Evolutionary conservation across 2,888 invertebrate genomes (phyloP), one percentile per base, ranked within the genome.

Genomic region (Acanthosepion esculentum): DNA sequence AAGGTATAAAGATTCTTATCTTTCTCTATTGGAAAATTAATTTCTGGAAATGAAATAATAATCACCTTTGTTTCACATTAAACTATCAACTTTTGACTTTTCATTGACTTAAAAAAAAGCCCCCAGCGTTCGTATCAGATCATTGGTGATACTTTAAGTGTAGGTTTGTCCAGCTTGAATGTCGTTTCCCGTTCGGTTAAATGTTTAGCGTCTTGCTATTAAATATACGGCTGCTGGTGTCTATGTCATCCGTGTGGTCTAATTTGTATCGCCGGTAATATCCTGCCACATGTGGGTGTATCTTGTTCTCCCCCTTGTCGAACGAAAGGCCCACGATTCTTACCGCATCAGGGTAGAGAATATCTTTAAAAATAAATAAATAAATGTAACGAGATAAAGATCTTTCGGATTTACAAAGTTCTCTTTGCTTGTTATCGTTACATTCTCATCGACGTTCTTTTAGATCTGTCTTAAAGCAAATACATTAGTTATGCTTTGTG

Each of bases 1-100:
- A 59, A 59, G 3, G 78, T 78, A n/a, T n/a, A 18, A 78, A n/a
- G 78, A 78, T 78, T n/a, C n/a, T 78, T 78, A 78, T 78, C 78
- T 78, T 78, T 78, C 12, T 78, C 15, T 8, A 5, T n/a, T 78
- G 78, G n/a, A 12, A 78, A 78, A 78, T n/a, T 78, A n/a, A 78
- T n/a, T 78, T 33, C 78, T 33, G 78, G 78, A 78, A 78, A n/a
- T 78, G 78, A 78, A n/a, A 78, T 78, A 78, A 78, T 78, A 78
- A 78, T n/a, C 78, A 78, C 78, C 18, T 15, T 33, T 1, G 5
- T 18, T 5, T 78, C 78, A 78, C 78, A 78, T 78, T 78, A 78
- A 78, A 78, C 33, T 15, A n/a, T n/a, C 78, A 5, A n/a, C n/a
- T n/a, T 78, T 33, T 15, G n/a, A 12, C n/a, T n/a, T 78, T 78